These are phyloP conservation scores for Lepetodrilus schrolli DNA, from an alignment of 2,888 invertebrate species.

Conservation along the genomic window DNA sequence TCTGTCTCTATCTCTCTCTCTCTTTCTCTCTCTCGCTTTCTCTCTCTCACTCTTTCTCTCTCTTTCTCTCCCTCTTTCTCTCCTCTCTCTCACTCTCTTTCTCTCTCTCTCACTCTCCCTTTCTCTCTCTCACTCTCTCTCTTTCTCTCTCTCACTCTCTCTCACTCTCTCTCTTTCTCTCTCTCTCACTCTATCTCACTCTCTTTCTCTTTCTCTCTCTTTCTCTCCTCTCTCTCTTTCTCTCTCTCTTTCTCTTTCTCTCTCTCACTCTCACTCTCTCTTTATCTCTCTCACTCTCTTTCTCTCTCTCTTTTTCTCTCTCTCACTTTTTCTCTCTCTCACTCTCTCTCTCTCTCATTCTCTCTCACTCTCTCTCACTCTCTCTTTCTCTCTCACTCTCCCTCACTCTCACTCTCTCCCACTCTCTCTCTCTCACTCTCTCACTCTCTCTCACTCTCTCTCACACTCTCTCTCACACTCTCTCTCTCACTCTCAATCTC, in stretches of 20 bases:
- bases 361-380: constrained; percentile 14
- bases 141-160: constrained; percentile 29
- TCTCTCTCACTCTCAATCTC: too few relatives aligned
- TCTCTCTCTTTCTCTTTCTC: constrained; percentile 18
- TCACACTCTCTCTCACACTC: constrained; percentile 29
- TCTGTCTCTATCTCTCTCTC: too few relatives aligned
- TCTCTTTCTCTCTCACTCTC: constrained; percentile 17
- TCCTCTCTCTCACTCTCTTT: constrained; percentile 14
- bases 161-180: constrained; percentile 31
- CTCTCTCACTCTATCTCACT: constrained; percentile 30
- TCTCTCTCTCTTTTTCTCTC: too few relatives aligned
- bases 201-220: neutral
- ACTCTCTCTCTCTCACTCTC: constrained; percentile 29
- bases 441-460: constrained; percentile 30
- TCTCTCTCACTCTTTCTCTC: too few relatives aligned
- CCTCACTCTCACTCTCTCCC: constrained; percentile 25
- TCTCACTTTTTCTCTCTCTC: too few relatives aligned
- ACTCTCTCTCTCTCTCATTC: constrained; percentile 22
- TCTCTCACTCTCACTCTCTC: too few relatives aligned
- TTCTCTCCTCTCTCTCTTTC: neutral
- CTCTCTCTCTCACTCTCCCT: constrained; percentile 18
- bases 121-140: constrained; percentile 28
- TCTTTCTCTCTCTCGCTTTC: too few relatives aligned
- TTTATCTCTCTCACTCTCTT: too few relatives aligned
- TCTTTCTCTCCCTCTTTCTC: constrained; percentile 22